A percentile compares a stretch with the other conserved stretches of the same genome.
These are phyloP conservation scores for Sarcophaga peregrina DNA, from an alignment of 1,140 invertebrate genomes.

Conservation along the genomic window DNA sequence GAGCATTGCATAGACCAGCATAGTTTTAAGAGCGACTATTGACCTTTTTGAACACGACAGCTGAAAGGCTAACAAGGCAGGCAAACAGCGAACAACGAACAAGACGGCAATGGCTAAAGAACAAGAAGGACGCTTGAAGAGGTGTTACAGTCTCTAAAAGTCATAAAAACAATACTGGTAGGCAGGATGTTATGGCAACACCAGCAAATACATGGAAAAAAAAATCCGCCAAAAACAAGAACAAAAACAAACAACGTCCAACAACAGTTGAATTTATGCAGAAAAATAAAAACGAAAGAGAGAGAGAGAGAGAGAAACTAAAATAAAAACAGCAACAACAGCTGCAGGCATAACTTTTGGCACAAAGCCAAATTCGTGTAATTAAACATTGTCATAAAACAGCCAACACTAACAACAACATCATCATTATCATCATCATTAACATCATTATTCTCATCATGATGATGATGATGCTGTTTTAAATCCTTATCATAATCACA, in stretches of 20 bases:
- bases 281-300: conserved; percentile 14
- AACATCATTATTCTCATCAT: background rate
- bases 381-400: conserved; percentile 37
- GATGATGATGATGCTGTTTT: too few species aligned
- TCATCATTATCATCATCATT: conserved; percentile 10
- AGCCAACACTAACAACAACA: too few species aligned
- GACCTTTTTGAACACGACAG: conserved; percentile 18
- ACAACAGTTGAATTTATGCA: background rate
- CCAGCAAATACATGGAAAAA: too few species aligned
- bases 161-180: too few species aligned
- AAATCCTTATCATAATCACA: background rate
- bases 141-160: too few species aligned
- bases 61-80: background rate
- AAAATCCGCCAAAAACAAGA: background rate
- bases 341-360: conserved; percentile 38
- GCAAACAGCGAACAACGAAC: background rate
- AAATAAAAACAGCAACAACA: conserved; percentile 6
- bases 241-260: too few species aligned
- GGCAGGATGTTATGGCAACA: too few species aligned
- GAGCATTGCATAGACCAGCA: background rate
- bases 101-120: background rate
- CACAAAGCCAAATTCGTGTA: conserved; percentile 33
- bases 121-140: background rate
- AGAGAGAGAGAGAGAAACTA: background rate
- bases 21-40: conserved; percentile 20